These are phyloP conservation scores for Carposina sasakii DNA, from an alignment of 1,140 invertebrate genomes.

Conservation along the genomic window DNA sequence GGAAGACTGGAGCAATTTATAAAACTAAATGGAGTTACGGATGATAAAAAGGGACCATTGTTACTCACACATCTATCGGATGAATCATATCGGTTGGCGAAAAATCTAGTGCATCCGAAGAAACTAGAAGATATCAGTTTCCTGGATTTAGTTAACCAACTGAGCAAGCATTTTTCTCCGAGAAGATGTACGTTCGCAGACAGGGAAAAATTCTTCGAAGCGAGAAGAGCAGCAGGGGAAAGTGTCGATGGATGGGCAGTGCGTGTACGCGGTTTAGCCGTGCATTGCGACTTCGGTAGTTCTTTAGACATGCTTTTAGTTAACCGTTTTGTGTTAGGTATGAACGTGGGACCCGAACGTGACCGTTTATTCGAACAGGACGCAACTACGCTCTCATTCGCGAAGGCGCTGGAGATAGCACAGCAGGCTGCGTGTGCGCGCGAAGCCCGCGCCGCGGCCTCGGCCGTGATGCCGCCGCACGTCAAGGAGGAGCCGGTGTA, in stretches of 20 bases:
- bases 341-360: conserved; percentile 25
- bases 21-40: conserved; percentile 1
- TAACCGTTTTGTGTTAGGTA: conserved; percentile 41
- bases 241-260: conserved; percentile 22
- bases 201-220: conserved; percentile 1
- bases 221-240: not conserved
- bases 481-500: conserved; percentile 12
- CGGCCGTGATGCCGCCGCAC: not conserved
- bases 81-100: not conserved
- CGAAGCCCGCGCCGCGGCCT: conserved; percentile 5
- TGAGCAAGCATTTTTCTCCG: conserved; percentile 7
- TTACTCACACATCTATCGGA: conserved; percentile 1
- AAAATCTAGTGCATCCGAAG: conserved; percentile 2
- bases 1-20: not conserved
- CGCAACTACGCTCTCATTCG: conserved; percentile 19
- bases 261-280: conserved; percentile 28
- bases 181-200: no score
- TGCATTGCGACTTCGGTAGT: conserved; percentile 32
- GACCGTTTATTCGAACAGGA: conserved; percentile 26
- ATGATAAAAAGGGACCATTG: not conserved
- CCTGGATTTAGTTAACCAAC: not conserved
- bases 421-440: conserved; percentile 22
- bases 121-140: not conserved
- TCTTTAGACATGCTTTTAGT: conserved; percentile 27
- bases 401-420: conserved; percentile 30